phyloP scores from a whole-genome alignment of 2,888 invertebrate species.

The Meteorus cinctellus region DNA sequence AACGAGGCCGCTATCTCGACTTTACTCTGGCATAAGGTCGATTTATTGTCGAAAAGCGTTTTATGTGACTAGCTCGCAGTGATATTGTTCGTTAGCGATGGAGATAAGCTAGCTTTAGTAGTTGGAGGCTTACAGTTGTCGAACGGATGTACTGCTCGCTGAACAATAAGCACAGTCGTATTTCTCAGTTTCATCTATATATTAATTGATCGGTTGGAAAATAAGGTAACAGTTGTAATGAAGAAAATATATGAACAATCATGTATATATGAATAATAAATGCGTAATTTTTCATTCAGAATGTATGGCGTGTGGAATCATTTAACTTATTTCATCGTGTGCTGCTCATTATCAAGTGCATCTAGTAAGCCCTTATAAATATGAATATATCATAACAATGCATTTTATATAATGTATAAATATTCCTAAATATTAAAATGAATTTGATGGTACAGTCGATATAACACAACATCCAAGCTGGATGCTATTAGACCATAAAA shows the following conservation, averaged over 20 bases:
- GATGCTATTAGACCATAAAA: conserved; percentile 72
- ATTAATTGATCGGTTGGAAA: background rate
- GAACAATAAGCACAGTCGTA: conserved; percentile 4
- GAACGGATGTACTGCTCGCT: conserved; percentile 20
- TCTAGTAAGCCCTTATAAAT: conserved; percentile 12
- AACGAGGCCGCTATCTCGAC: conserved; percentile 48
- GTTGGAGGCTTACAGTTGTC: conserved; percentile 29
- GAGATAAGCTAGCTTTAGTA: conserved; percentile 50
- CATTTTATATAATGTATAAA: background rate
- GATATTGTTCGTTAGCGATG: conserved; percentile 51
- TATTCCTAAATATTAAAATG: background rate
- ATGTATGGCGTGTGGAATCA: conserved; percentile 32
- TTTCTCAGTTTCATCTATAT: background rate
- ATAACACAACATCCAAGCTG: conserved; percentile 73
- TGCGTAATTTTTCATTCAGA: conserved; percentile 11
- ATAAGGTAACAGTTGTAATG: background rate
- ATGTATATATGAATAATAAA: conserved; percentile 10
- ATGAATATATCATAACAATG: background rate
- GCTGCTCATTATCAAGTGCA: conserved; percentile 1
- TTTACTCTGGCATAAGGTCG: conserved; percentile 29
- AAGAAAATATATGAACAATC: background rate
- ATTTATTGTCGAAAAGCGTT: conserved; percentile 45
- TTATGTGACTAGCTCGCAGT: conserved; percentile 28
- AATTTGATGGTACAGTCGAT: conserved; percentile 43
- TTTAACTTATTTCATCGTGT: conserved; percentile 24